These are phyloP conservation scores for Cremastinae sp. DNA, from an alignment of 2,888 invertebrate species.

Conservation along the genomic window DNA sequence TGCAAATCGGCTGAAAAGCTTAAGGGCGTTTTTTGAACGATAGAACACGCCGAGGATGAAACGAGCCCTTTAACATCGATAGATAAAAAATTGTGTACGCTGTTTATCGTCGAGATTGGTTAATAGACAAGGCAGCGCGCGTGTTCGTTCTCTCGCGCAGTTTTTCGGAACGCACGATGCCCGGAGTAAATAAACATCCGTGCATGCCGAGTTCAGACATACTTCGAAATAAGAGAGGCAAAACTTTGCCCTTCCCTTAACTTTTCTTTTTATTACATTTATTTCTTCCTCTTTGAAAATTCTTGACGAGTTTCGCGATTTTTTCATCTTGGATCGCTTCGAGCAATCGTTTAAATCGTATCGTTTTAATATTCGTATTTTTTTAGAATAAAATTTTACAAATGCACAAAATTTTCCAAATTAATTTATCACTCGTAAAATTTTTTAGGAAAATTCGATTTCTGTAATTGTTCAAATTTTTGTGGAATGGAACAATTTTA, in stretches of 20 bases:
- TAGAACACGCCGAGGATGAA: not conserved
- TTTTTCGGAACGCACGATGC: constrained; percentile 40
- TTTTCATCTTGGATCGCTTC: not conserved
- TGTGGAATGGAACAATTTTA: too few species aligned
- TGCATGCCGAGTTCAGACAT: constrained; percentile 69
- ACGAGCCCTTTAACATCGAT: not conserved
- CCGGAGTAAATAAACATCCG: constrained; percentile 37
- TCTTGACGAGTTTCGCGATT: not conserved
- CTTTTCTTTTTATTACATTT: not conserved
- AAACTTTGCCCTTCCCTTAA: constrained; percentile 2
- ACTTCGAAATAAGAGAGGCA: constrained; percentile 61
- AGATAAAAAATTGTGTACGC: not conserved
- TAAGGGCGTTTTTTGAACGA: not conserved
- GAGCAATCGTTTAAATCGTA: too few species aligned
- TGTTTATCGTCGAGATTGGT: not conserved
- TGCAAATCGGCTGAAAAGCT: constrained; percentile 2
- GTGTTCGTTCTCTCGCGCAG: constrained; percentile 55
- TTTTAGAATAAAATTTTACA: too few species aligned
- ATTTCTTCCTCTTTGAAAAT: not conserved
- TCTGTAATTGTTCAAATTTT: too few species aligned
- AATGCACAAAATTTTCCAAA: too few species aligned
- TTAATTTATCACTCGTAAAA: too few species aligned
- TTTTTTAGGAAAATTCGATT: too few species aligned
- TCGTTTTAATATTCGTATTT: too few species aligned
- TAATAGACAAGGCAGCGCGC: constrained; percentile 48